Base-by-base conservation (phyloP, 2,113 vertebrate species). In the Vulpes ferrilata region DNA sequence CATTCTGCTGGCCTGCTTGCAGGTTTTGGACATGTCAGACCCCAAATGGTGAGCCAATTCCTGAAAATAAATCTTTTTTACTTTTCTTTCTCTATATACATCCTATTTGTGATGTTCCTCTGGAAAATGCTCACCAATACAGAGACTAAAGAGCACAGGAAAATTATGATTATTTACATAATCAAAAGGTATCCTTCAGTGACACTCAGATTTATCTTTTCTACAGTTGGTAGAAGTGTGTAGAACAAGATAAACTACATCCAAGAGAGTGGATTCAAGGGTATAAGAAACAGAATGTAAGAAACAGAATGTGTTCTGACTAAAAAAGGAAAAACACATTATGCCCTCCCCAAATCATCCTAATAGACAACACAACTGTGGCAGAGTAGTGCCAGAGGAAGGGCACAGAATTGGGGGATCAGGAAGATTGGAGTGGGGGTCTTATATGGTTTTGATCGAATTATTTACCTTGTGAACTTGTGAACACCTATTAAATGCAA, bases 281-380 rank as follows among this genome's bases (percentile, higher is more conserved):
- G 32, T 90, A 62, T 83, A 27, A 93, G 53, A 92, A 81, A 81
- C 48, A 96, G 87, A 86, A 35, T 35, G 35, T 83, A 27, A 93
- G 53, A 92, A 81, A 81, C 48, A 96, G 35, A 71, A 93, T 69
- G 60, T 81, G 53, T 94, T 97, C 94, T 93, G 88, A 94, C 64
- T 89, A 64, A 95, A 86, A 96, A 88, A 88, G 11, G 53, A 81
- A 94, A 97, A 94, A 94, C 71, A 79, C 59, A 15, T 69, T 60
- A 38, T 86, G 35, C 22, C 86, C 82, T 96, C 82, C 62, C 88
- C 79, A 53, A 95, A 91, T 93, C 76, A 64, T 32, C 43, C 15
- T 57, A 87, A 79, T 17, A 93, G 71, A 73, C 71, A 86, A 83
- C 65, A 88, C 27, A 86, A 82, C 73, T 22, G 59, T 64, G 90